Conservation (phyloP, 1,140 invertebrate genomes). For the Drosophila kurseongensis region DNA sequence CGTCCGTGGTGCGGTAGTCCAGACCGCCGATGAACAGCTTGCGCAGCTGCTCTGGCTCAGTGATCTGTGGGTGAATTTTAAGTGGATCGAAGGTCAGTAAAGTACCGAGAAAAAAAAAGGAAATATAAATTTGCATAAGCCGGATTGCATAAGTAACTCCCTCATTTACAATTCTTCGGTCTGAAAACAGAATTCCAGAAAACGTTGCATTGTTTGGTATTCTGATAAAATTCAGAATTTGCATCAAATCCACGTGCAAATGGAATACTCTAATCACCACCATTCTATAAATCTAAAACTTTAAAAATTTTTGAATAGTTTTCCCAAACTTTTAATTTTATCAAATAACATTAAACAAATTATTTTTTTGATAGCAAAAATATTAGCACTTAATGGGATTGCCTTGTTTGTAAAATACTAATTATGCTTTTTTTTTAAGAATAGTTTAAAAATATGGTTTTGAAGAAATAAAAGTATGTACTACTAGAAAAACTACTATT, state of each 20-base stretch:
- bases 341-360: no score
- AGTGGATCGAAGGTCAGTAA: neutral
- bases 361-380: no score
- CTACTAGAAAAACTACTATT: no score
- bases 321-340: no score
- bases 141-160: neutral
- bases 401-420: no score
- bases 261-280: no score
- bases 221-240: neutral
- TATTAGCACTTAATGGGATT: no score
- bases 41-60: conserved; percentile 96
- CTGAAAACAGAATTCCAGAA: neutral
- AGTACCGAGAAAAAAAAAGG: neutral
- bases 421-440: no score
- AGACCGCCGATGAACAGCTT: conserved; percentile 99
- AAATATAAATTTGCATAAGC: neutral
- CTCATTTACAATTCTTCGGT: neutral
- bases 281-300: no score
- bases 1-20: conserved; percentile 98
- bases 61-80: conserved; percentile 49
- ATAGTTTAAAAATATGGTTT: no score
- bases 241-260: neutral
- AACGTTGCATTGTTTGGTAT: neutral
- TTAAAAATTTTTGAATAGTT: no score
- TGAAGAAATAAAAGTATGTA: no score